Base-by-base conservation (phyloP, 2,113 vertebrate genomes). In the Eclectus roratus region DNA sequence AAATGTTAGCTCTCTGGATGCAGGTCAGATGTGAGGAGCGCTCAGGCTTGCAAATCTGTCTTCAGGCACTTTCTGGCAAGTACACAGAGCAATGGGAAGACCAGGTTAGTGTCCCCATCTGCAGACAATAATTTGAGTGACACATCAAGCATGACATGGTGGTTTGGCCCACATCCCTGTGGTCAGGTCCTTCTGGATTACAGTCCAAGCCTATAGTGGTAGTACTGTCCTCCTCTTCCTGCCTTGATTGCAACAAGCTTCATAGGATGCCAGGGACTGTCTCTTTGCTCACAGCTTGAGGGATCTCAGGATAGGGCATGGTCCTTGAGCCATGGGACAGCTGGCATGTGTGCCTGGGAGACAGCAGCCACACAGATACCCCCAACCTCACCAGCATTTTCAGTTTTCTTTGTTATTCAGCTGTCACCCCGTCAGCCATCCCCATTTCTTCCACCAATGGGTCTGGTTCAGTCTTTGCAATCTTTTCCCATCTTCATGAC, bases 371-470 rank as follows among this genome's bases (percentile, higher is more conserved):
- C 35, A 35, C 1, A 3, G 28, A 15, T 33, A 77, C 3, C 8
- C 15, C 46, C 0, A 1, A 27, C 25, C 28, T 60, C 0, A 0
- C 10, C 19, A n/a, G 29, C 2, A 1, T 41, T 91, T 52, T 63
- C n/a, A 2, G 1, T 56, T 60, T 77, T 64, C 39, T 12, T 35
- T 69, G 17, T 80, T 68, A 9, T 18, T 77, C 23, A 65, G 47
- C 19, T 2, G 3, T 58, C 66, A 61, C 15, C 10, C 19, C 6
- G 13, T 58, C n/a, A 63, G n/a, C 64, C 2, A 2, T 31, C 17
- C 33, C 66, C 35, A 3, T 35, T 70, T 73, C 18, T 78, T 81
- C 43, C 16, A 5, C 24, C 33, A 16, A 24, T 91, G n/a, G 9
- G 5, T 71, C 50, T 80, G 50, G 18, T 43, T 70, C 28, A 74